Base-by-base conservation (phyloP, 2,888 invertebrate genomes). In the Mesochorus sp. region DNA sequence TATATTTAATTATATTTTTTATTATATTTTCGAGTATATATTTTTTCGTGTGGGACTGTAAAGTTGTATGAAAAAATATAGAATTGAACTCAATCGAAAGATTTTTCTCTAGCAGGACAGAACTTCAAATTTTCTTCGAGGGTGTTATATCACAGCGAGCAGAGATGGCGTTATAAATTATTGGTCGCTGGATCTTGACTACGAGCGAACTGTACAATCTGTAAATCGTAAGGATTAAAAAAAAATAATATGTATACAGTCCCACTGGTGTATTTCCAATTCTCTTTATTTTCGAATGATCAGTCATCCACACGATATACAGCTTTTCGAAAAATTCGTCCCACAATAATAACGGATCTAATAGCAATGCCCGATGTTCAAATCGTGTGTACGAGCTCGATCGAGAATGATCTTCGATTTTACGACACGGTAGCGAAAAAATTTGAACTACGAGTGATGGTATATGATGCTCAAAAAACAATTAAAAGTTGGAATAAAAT, bases 351-450 rank as follows among this genome's bases (percentile, higher is more conserved):
- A 79, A 94, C 95, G 17, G 95, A 95, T 83, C 92, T 96, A 91
- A 94, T 94, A 72, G 94, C 94, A 74, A 91, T 97, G 89, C 95
- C 96, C 0, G 96, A 96, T 88, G 94, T 96, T 61, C 94, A 94
- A 89, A 94, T 96, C 84, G 92, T 97, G 14, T 96, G 95, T 79
- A 94, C 95, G 8, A 94, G 95, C 73, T 95, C 96, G 12, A 94
- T 95, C 0, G 95, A 96, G 90, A 92, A 95, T 12, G 96, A 96
- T 87, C 91, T 97, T 49, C 93, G 95, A 81, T 96, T 97, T 90
- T 97, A 97, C 87, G 96, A 97, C 88, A 94, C 94, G 51, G 94
- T 94, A 17, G 95, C 95, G 3, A 94, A 94, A 73, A 95, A 95
- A 68, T 96, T 96, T 89, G 94, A 94, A 42, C 91, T 96, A 47